Evolutionary conservation across 2,888 invertebrate species (phyloP), one percentile per base, ranked within the genome.

Genomic region (Chymomyza amoena): DNA sequence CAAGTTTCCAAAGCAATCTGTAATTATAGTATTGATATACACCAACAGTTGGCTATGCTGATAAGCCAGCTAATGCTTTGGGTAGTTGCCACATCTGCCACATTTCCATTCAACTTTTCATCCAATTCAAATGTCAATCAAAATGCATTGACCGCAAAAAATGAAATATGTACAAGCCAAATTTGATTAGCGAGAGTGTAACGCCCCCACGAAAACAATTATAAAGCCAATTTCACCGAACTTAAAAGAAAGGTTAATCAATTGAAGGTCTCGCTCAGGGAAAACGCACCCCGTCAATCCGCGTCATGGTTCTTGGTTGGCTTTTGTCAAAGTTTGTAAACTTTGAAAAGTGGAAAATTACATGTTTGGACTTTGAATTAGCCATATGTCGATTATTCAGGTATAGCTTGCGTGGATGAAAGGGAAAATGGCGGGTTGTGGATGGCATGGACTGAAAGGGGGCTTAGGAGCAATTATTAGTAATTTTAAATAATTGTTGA

Each of bases 361-460:
- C 62, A 77, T 76, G 71, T 77, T 74, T 63, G 62, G 66, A 61
- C 61, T 32, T 61, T 68, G 82, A 84, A 87, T 87, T 80, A 80
- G 80, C 82, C 83, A 85, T 84, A 82, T 82, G 85, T 72, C 65
- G 39, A 60, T 36, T 36, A 9, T 36, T 36, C 36, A 36, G 36
- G 6, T 36, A 36, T 1, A 36, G 36, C 36, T 25, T 25, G 6
- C 9, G 9, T 9, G 9, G 36, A 45, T 2, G 39, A 13, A 13
- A 13, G 4, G 39, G 13, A 13, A 13, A 13, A 13, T 4, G 6
- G 13, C 13, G 4, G 13, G 39, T 4, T 4, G 13, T 45, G 36
- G 9, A 36, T 25, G 25, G 4, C 25, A 36, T 36, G 7, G 36
- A 13, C 13, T 32, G 1, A 7, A 32, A 9, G n/a, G n/a, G n/a